Percentiles rank a stretch among this genome's conserved stretches.
Evolutionary conservation across 2,797 vertebrate genomes (phyloP).

Genomic region (Gobionotothen gibberifrons): DNA sequence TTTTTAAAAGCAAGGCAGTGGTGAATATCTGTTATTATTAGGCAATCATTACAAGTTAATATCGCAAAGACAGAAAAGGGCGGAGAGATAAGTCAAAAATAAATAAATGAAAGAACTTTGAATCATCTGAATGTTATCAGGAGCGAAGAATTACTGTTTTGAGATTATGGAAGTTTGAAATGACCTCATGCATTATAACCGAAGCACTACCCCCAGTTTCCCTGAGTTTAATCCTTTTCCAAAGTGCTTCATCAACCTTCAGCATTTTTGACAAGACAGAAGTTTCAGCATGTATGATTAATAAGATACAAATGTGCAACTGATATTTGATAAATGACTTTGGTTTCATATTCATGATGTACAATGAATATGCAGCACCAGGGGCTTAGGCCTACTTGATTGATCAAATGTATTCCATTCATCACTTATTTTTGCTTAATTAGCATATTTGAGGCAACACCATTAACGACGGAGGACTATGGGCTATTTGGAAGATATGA

Average conservation of each 20-base stretch:
- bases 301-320: conserved; percentile 83
- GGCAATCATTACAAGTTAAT: conserved; percentile 26
- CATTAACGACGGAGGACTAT: conserved; percentile 74
- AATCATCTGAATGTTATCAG: conserved; percentile 2
- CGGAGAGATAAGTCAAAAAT: background rate
- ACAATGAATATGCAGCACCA: conserved; percentile 84
- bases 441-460: conserved; percentile 81
- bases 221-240: conserved; percentile 72
- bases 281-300: conserved; percentile 82
- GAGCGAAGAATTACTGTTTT: conserved; percentile 41
- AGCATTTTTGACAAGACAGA: conserved; percentile 78
- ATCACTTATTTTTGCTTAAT: conserved; percentile 82
- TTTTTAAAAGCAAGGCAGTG: conserved; percentile 9
- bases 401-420: conserved; percentile 85
- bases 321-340: conserved; percentile 83
- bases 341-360: conserved; percentile 83
- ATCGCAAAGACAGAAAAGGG: background rate
- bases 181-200: conserved; percentile 67
- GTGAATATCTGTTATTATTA: conserved; percentile 34
- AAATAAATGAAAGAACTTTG: background rate
- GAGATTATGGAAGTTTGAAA: conserved; percentile 69
- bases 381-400: conserved; percentile 82
- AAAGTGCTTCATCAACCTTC: conserved; percentile 80
- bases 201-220: conserved; percentile 58
- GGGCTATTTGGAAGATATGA: conserved; percentile 77